These are phyloP conservation scores for Amphimallon solstitiale DNA, from an alignment of 2,888 invertebrate species.

Conservation along the genomic window DNA sequence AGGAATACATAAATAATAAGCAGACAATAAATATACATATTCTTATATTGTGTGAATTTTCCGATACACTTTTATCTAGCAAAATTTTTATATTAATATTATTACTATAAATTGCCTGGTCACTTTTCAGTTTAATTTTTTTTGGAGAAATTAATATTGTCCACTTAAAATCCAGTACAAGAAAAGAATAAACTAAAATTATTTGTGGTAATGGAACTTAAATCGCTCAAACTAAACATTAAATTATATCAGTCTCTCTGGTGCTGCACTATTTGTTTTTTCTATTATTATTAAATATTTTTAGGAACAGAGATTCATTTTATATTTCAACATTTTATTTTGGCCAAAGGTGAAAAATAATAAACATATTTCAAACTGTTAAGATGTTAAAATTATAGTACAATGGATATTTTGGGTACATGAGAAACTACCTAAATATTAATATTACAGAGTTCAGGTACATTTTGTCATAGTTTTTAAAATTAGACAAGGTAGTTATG, in stretches of 20 bases:
- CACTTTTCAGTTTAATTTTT: neutral
- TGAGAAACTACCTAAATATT: neutral
- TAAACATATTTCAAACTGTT: constrained; percentile 22
- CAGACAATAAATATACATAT: constrained; percentile 26
- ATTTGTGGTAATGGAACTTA: constrained; percentile 38
- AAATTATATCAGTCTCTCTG: constrained; percentile 41
- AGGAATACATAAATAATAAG: constrained; percentile 31
- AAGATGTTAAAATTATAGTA: neutral
- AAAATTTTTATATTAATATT: neutral
- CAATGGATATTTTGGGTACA: too few species aligned
- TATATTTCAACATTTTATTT: constrained; percentile 32
- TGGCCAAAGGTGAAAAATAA: constrained; percentile 25
- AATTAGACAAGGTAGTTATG: too few species aligned
- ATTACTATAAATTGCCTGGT: neutral
- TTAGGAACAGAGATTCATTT: constrained; percentile 46
- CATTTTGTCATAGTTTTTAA: constrained; percentile 8
- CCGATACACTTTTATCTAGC: neutral
- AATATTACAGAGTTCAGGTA: constrained; percentile 25
- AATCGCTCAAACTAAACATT: constrained; percentile 30
- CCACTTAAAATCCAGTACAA: constrained; percentile 34
- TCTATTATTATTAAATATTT: constrained; percentile 32
- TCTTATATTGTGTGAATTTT: neutral
- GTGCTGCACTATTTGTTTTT: constrained; percentile 37
- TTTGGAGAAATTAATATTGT: constrained; percentile 29
- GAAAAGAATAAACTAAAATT: constrained; percentile 12